Evolutionary conservation across 92 coral and sea anemone species (phyloP).

Genomic region (Parazoanthus swiftii): DNA sequence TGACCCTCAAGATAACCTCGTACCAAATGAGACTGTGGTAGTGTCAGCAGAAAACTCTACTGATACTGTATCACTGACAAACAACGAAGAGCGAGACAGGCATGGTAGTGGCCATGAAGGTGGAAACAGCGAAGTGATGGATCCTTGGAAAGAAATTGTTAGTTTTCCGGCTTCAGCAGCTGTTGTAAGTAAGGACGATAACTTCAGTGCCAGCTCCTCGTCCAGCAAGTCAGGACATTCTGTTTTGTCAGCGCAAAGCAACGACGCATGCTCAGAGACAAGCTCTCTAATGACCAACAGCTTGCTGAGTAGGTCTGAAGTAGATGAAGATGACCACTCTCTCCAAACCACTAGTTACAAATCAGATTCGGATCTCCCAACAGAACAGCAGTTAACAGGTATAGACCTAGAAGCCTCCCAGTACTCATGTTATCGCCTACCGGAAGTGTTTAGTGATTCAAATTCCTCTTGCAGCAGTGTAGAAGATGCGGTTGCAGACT

Average conservation of each 20-base stretch:
- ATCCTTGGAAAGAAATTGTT: not conserved
- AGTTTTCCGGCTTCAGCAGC: not conserved
- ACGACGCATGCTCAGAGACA: not conserved
- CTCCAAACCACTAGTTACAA: not conserved
- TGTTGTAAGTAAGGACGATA: not conserved
- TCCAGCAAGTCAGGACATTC: not conserved
- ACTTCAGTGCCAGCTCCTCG: not conserved
- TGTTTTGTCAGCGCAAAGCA: not conserved
- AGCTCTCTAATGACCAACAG: constrained; percentile 22
- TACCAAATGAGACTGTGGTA: too few species aligned
- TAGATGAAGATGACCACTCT: not conserved
- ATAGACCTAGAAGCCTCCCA: not conserved
- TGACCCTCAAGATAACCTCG: not conserved
- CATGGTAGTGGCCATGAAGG: not conserved
- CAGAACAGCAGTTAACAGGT: constrained; percentile 3
- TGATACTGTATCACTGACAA: not conserved
- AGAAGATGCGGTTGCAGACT: not conserved
- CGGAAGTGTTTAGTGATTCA: constrained; percentile 25
- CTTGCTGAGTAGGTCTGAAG: constrained; percentile 1
- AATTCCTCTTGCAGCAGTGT: not conserved
- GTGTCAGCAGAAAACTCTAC: not conserved
- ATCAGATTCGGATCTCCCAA: not conserved
- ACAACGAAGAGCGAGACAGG: not conserved
- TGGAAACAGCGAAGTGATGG: not conserved
- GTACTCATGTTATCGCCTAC: constrained; percentile 21